Evolutionary conservation across 2,113 vertebrate species (phyloP).

Genomic region (Uria aalge): DNA sequence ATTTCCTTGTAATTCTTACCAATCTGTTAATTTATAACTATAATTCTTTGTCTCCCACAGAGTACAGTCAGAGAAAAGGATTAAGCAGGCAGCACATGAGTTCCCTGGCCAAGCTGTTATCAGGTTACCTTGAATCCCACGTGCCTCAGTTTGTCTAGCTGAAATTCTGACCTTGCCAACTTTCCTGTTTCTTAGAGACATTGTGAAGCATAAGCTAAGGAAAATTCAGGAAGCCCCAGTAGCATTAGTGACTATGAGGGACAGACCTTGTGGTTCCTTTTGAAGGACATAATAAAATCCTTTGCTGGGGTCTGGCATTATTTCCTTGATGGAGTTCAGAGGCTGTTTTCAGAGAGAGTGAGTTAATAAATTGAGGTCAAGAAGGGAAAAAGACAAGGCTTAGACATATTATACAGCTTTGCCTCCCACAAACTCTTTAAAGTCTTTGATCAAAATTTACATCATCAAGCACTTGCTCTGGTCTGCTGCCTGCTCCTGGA

Average conservation of each 20-base stretch:
- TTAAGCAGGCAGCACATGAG: neutral
- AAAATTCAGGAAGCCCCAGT: neutral
- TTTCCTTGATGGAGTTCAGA: neutral
- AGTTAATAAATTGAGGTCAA: neutral
- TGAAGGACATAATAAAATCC: neutral
- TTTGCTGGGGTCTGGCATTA: neutral
- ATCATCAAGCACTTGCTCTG: neutral
- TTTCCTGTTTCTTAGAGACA: neutral
- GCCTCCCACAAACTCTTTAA: neutral
- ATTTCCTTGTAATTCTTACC: neutral
- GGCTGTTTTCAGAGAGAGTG: neutral
- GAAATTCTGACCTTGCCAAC: neutral
- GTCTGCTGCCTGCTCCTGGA: neutral
- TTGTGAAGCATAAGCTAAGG: neutral
- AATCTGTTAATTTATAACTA: neutral
- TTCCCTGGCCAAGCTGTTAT: neutral
- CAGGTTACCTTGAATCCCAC: neutral
- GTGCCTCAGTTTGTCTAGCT: neutral
- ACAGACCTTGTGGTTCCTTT: neutral
- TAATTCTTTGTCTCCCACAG: neutral
- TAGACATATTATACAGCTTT: neutral
- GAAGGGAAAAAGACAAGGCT: neutral
- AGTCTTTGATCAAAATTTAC: neutral
- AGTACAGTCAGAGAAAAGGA: neutral
- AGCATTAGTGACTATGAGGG: neutral